Evolutionary conservation across 2,888 invertebrate species (phyloP), one percentile per base, ranked within the genome.

Genomic region (Pristionchus fissidentatus): DNA sequence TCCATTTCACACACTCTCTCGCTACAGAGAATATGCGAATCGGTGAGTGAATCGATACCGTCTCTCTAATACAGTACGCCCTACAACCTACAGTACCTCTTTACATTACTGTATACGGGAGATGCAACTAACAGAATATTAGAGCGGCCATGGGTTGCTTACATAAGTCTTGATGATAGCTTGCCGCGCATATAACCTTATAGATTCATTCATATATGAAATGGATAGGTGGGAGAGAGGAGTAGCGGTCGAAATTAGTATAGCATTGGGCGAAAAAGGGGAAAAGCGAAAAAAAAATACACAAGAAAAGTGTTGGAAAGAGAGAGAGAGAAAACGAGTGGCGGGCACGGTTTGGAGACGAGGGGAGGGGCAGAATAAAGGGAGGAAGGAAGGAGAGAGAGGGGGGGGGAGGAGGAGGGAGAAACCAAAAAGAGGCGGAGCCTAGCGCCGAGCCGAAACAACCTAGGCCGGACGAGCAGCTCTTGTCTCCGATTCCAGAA

Each of bases 121-220:
- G n/a, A 62, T 26, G 41, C 35, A 19, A 38, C 66, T 41, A 43
- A 70, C 70, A 70, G 70, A 43, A 70, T 70, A 38, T 3, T 70
- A 38, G 41, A 15, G 32, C 35, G 66, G 8, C 13, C 70, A 41
- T 41, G n/a, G 2, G 26, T n/a, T n/a, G n/a, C 26, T 19, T 41
- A 38, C 38, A 4, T 3, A 66, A 3, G 19, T 7, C 15, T 5
- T 1, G 62, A 32, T 19, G 13, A 41, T 29, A 41, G 5, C 66
- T 22, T 66, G 66, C n/a, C 70, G 38, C n/a, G 29, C 29, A 66
- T 29, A 66, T 66, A 66, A 22, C 5, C 19, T 66, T 29, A 62
- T 62, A 35, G 62, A 62, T 13, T 70, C n/a, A 70, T 70, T 10
- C 70, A 70, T 70, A 70, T 41, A 38, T 57, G 38, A 66, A 38